Conservation (phyloP, 2,797 vertebrate genomes). For the Psittacula echo region DNA sequence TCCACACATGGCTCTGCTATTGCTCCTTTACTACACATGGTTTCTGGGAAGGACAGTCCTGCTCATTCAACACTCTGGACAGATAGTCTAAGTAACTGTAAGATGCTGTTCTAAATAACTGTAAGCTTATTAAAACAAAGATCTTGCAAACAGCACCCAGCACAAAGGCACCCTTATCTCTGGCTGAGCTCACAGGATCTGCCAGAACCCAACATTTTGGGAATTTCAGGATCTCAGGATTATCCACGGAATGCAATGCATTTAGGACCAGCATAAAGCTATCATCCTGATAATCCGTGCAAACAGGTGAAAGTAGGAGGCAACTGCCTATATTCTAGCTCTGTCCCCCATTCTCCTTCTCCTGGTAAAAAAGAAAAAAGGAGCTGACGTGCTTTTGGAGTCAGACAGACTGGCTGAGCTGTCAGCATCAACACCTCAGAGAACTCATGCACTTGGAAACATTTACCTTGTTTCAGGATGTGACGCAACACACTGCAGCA, state of each 20-base stretch:
- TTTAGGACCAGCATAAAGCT: background rate
- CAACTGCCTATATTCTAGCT: background rate
- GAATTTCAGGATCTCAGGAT: background rate
- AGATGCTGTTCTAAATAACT: background rate
- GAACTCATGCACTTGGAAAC: background rate
- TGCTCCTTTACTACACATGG: background rate
- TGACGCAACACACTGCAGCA: slow-evolving; percentile 97
- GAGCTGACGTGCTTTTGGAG: background rate
- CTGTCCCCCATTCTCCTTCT: background rate
- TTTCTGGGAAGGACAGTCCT: background rate
- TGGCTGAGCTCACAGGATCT: background rate
- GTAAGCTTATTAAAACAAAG: background rate
- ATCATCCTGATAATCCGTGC: background rate
- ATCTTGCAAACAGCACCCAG: background rate
- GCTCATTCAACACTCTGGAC: background rate
- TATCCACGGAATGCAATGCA: background rate
- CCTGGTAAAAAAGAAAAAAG: background rate
- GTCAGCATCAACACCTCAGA: background rate
- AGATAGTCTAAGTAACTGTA: background rate
- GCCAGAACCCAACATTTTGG: background rate
- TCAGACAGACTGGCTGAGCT: background rate
- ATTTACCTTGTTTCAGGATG: slow-evolving; percentile 94
- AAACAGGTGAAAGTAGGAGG: background rate
- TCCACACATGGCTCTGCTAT: background rate
- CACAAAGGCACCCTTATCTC: background rate